Evolutionary conservation across 2,888 invertebrate genomes (phyloP), one percentile per base, ranked within the genome.

Genomic region (Kuschelorhynchus macadamiae): DNA sequence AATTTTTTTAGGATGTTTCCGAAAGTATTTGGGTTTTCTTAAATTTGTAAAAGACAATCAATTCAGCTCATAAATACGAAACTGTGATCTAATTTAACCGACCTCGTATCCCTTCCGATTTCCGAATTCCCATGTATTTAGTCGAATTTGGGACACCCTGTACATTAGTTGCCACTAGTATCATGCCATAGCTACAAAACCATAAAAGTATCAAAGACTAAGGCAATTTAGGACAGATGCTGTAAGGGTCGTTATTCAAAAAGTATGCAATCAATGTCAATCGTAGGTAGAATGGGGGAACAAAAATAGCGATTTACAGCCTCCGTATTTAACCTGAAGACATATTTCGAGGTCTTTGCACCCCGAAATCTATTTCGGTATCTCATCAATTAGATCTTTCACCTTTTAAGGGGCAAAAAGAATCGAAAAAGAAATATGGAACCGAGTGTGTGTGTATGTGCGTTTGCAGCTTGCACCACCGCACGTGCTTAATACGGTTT

Each of bases 311-410:
- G 2, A 33, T 3, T 20, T 36, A 52, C 33, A 52, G 20, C 33
- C 12, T 17, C 33, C 2, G 14, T 32, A n/a, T n/a, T 14, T 17
- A 16, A 17, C 50, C 50, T 33, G 17, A 17, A 25, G 17, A 18
- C 50, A 18, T 18, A 21, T 14, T 47, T 57, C 32, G 64, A 30
- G 64, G 55, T 64, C 64, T 18, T 64, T 64, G 64, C 42, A 57
- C 64, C 64, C 49, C 49, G 18, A 41, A 33, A 41, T 64, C 64
- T 64, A 64, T 64, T 64, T 64, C 46, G 64, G 64, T 56, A 33
- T 44, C 36, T 47, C 64, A 55, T 64, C 64, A 64, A 64, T 64
- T 64, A 64, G 56, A 64, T 64, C 64, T 56, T 64, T 56, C 64
- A 56, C 56, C 64, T 64, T 64, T 64, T 56, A 56, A 55, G 64